Evolutionary conservation across 1,140 invertebrate genomes (phyloP).

Genomic region (Ylistrum balloti): DNA sequence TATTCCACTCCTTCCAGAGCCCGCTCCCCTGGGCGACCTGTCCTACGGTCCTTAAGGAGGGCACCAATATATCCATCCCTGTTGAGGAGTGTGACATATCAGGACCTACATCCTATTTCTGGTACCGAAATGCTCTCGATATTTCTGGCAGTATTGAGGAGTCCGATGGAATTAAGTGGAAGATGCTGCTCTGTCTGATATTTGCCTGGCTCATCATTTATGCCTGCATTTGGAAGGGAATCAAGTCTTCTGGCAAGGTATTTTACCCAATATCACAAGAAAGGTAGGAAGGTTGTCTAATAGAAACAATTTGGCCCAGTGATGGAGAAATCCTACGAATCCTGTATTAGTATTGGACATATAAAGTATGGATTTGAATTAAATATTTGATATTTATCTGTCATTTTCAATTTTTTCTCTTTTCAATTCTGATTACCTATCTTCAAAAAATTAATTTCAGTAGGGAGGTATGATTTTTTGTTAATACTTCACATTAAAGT

Average conservation of each 20-base stretch:
- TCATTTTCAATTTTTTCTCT: too few relatives aligned
- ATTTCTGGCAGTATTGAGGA: conserved; percentile 84
- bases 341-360: too few relatives aligned
- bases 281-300: conserved; percentile 81
- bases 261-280: too few relatives aligned
- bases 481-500: too few relatives aligned
- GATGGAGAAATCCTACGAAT: too few relatives aligned
- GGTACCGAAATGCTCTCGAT: conserved; percentile 76
- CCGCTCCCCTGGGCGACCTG: conserved; percentile 96
- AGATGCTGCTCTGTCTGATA: conserved; percentile 93
- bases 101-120: conserved; percentile 77
- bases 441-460: too few relatives aligned
- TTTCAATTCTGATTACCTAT: too few relatives aligned
- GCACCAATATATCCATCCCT: conserved; percentile 62
- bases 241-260: conserved; percentile 97
- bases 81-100: conserved; percentile 73
- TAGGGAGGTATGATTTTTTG: too few relatives aligned
- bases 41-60: conserved; percentile 68
- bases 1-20: conserved; percentile 84
- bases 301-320: too few relatives aligned
- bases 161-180: conserved; percentile 89
- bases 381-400: too few relatives aligned
- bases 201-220: conserved; percentile 97
- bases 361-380: too few relatives aligned
- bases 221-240: conserved; percentile 98